Base-by-base conservation (phyloP, 2,113 vertebrate genomes). In the Piaya cayana region DNA sequence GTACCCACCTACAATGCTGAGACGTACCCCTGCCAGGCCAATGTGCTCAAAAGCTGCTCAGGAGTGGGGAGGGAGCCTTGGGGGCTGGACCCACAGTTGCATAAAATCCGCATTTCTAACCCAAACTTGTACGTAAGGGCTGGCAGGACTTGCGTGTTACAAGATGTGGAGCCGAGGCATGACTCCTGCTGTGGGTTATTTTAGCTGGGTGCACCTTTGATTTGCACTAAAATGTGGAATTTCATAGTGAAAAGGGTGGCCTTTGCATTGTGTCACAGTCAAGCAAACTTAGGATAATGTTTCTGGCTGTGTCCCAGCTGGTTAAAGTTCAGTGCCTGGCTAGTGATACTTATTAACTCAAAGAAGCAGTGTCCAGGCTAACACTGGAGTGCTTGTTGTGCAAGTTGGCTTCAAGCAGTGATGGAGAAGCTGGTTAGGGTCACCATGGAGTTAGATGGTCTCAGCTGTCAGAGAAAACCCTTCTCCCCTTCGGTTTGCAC, bases 11-110 rank as follows among this genome's bases (percentile, higher is more conserved):
- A 53, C 32, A 53, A 2, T 9, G 17, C 5, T 70, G 65, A 67
- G 22, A 59, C 19, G 30, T 52, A 14, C 19, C 11, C 22, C 23
- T 78, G 45, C 74, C 68, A 11, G 49, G 14, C 36, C 72, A 39
- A 0, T 2, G 1, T 0, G 0, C 14, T 32, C 19, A 5, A 25
- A 53, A 75, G 19, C 39, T n/a, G 20, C 26, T 14, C 18, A 12
- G 39, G 39, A 9, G 8, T 8, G 18, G 23, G 29, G 23, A 39
- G 39, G 10, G 26, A 55, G 4, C 20, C 11, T 11, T 9, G 9
- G 20, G 8, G 5, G 9, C 2, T 27, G 30, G 32, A 36, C 27
- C 1, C 2, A 7, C 17, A 34, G 17, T 50, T 86, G 29, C 36
- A 20, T 68, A 39, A 86, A 86, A 37, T 1, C 5, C 30, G 20